Evolutionary conservation across 2,888 invertebrate species (phyloP).

Genomic region (Ariolimax columbianus): DNA sequence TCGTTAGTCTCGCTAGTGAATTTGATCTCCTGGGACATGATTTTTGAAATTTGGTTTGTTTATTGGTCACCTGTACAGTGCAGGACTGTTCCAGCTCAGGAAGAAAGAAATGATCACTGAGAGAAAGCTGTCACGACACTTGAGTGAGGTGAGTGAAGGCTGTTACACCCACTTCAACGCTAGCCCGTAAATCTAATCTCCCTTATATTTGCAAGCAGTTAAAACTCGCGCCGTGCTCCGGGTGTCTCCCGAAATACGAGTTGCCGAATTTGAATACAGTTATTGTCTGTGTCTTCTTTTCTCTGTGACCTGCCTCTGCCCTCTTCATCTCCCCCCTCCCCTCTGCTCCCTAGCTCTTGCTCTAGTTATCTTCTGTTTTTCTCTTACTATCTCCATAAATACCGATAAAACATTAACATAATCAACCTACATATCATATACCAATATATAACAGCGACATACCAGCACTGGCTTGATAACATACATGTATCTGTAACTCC

Average conservation of each 20-base stretch:
- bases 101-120: conserved; percentile 5
- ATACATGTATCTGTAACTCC: too few relatives aligned
- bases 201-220: conserved; percentile 21
- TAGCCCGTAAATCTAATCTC: conserved; percentile 40
- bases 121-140: conserved; percentile 28
- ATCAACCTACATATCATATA: too few relatives aligned
- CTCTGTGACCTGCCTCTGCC: not conserved
- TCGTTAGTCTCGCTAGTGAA: conserved; percentile 17
- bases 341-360: not conserved
- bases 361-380: not conserved
- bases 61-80: conserved; percentile 44
- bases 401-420: too few relatives aligned
- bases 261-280: not conserved
- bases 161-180: conserved; percentile 41
- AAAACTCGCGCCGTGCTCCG: conserved; percentile 2
- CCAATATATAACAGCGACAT: too few relatives aligned
- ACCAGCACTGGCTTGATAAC: too few relatives aligned
- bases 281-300: not conserved
- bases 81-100: not conserved
- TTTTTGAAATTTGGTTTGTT: conserved; percentile 39
- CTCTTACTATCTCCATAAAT: not conserved
- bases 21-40: conserved; percentile 10
- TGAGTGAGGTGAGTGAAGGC: conserved; percentile 24
- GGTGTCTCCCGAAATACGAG: not conserved
- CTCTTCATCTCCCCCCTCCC: not conserved